Conservation (phyloP, 2,113 vertebrate genomes). For the Serinus canaria region DNA sequence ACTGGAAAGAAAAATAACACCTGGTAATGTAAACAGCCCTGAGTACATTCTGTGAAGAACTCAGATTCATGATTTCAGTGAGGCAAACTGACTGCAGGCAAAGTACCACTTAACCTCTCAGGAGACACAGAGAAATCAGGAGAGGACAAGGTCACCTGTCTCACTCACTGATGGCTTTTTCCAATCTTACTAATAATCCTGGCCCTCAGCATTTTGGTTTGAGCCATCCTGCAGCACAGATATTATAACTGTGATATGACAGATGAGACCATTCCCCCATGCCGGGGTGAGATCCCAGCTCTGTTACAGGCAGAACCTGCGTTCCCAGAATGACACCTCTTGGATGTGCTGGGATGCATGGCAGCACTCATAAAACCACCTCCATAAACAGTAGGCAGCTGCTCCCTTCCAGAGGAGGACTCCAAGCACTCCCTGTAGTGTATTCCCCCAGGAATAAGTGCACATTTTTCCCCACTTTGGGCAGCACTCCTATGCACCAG, state of each 20-base stretch:
- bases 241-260: not conserved
- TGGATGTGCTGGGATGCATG: not conserved
- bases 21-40: not conserved
- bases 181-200: not conserved
- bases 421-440: not conserved
- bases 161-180: not conserved
- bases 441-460: not conserved
- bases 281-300: not conserved
- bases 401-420: not conserved
- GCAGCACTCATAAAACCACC: not conserved
- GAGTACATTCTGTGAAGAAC: not conserved
- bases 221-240: not conserved
- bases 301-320: not conserved
- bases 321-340: not conserved
- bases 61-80: not conserved
- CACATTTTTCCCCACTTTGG: not conserved
- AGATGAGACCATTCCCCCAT: not conserved
- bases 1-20: not conserved
- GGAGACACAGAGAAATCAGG: not conserved
- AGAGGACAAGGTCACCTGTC: not conserved
- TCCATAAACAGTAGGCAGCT: not conserved
- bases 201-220: not conserved
- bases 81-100: not conserved
- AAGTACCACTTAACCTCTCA: not conserved
- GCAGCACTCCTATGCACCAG: not conserved